phyloP scores from a whole-genome alignment of 2,888 invertebrate species.

The Tryphoninae sp. region DNA sequence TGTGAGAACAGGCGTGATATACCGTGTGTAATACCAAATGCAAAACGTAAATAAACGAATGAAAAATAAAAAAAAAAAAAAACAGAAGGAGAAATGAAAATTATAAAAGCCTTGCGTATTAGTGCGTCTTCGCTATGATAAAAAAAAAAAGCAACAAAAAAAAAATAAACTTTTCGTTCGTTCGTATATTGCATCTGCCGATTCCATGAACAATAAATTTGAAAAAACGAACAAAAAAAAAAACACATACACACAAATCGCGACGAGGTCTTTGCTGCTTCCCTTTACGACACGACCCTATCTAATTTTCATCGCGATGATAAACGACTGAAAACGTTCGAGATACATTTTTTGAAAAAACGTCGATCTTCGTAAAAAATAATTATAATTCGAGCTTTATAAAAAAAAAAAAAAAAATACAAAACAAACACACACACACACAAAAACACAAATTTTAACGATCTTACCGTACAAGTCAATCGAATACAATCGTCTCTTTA shows the following conservation, averaged over 20 bases:
- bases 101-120: slow-evolving; percentile 40
- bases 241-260: slow-evolving; percentile 13
- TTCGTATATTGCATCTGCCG: slow-evolving; percentile 47
- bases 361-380: slow-evolving; percentile 4
- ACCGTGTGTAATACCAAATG: slow-evolving; percentile 28
- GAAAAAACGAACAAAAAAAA: slow-evolving; percentile 9
- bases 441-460: slow-evolving; percentile 1
- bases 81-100: slow-evolving; percentile 20
- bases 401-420: slow-evolving; percentile 1
- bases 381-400: slow-evolving; percentile 51
- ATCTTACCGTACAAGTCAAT: slow-evolving; percentile 32
- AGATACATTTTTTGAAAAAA: slow-evolving; percentile 21
- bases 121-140: slow-evolving; percentile 39
- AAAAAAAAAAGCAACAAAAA: background rate
- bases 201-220: slow-evolving; percentile 48
- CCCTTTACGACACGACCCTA: slow-evolving; percentile 41
- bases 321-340: slow-evolving; percentile 36
- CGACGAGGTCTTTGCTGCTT: slow-evolving; percentile 47
- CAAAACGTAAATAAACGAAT: slow-evolving; percentile 8
- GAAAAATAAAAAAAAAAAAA: slow-evolving; percentile 33
- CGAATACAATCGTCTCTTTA: slow-evolving; percentile 33
- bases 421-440: slow-evolving; percentile 5
- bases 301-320: slow-evolving; percentile 34
- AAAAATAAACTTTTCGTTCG: slow-evolving; percentile 17
- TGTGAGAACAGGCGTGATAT: slow-evolving; percentile 47